These are phyloP conservation scores for Helicoverpa armigera DNA, from an alignment of 1,140 invertebrate genomes.

Conservation along the genomic window DNA sequence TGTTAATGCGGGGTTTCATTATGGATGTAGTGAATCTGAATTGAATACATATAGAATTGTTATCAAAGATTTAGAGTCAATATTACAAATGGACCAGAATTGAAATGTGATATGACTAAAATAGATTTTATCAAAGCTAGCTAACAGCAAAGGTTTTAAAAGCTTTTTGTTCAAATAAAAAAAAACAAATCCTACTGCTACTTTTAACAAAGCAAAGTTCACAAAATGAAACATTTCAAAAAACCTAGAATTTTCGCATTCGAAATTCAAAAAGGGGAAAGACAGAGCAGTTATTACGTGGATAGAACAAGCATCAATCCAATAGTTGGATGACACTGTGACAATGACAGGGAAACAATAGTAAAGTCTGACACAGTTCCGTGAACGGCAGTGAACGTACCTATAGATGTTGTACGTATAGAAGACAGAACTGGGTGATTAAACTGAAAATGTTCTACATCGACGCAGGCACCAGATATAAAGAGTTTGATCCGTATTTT, in stretches of 20 bases:
- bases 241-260: not conserved
- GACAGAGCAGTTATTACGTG: conserved; percentile 19
- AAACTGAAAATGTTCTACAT: conserved; percentile 33
- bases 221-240: conserved; percentile 5
- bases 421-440: conserved; percentile 30
- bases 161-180: not conserved
- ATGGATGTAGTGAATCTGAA: conserved; percentile 5
- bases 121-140: no score
- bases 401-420: not conserved
- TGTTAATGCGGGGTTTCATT: not conserved
- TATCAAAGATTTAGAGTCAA: not conserved
- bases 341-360: conserved; percentile 40
- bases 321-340: conserved; percentile 38
- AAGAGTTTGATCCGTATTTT: conserved; percentile 7
- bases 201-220: not conserved
- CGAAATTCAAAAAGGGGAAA: conserved; percentile 12
- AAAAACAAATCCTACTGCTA: not conserved
- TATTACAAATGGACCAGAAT: no score
- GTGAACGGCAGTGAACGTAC: not conserved
- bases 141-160: no score
- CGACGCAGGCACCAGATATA: conserved; percentile 12
- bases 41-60: not conserved
- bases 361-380: conserved; percentile 30
- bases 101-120: no score
- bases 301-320: conserved; percentile 44